Percentiles rank a stretch among this genome's conserved stretches.
phyloP scores from a whole-genome alignment of 2,113 vertebrate genomes.

The Dipodomys stephensi region DNA sequence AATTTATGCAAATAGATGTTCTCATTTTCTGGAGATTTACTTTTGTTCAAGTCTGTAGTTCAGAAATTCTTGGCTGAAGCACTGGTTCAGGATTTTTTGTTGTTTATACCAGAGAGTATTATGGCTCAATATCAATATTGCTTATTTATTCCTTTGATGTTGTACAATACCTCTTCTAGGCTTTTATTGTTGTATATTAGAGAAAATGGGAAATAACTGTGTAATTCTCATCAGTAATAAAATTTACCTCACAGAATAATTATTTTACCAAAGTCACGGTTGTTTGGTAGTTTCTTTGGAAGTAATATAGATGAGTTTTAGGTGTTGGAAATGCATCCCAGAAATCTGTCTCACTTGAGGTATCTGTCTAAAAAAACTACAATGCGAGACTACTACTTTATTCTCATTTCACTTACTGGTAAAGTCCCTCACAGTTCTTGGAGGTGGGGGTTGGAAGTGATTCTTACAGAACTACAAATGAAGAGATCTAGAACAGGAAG shows the following conservation, averaged over 20 bases:
- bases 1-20: neutral
- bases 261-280: conserved; percentile 44
- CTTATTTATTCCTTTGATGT: conserved; percentile 43
- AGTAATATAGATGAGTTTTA: conserved; percentile 11
- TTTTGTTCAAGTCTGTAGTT: conserved; percentile 23
- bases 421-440: neutral
- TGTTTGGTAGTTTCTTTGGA: conserved; percentile 3
- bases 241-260: neutral
- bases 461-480: neutral
- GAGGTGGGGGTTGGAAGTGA: neutral
- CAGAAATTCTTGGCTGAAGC: conserved; percentile 53
- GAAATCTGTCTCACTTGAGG: neutral
- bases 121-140: conserved; percentile 10
- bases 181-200: conserved; percentile 21
- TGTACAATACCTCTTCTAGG: neutral
- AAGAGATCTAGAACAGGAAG: neutral
- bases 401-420: neutral
- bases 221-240: conserved; percentile 50
- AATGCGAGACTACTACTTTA: neutral
- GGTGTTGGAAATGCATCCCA: neutral
- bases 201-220: conserved; percentile 32
- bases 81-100: conserved; percentile 4
- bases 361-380: neutral
- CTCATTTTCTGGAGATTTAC: conserved; percentile 12
- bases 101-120: neutral